Percentiles rank a stretch among this genome's conserved stretches.
Evolutionary conservation across 92 coral and sea anemone genomes (phyloP).

Genomic region (Phenganax stokvisi): DNA sequence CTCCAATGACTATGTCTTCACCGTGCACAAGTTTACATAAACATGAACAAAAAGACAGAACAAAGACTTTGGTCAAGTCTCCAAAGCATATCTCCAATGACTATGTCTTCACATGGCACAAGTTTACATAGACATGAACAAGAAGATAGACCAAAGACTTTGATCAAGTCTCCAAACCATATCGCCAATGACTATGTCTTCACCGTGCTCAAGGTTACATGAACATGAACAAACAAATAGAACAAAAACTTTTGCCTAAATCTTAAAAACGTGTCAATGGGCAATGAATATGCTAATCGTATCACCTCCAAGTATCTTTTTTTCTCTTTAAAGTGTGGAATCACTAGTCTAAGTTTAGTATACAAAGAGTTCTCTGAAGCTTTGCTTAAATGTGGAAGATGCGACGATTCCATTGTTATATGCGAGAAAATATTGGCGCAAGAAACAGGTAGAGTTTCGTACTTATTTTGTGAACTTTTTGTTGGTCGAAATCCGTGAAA

Average conservation of each 20-base stretch:
- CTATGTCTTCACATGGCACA: no score
- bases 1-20: not conserved
- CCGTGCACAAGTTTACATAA: no score
- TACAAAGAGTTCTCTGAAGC: slow-evolving; percentile 61
- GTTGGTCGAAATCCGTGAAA: slow-evolving; percentile 51
- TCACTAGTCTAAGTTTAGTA: slow-evolving; percentile 45
- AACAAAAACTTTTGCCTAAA: no score
- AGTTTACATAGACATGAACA: no score
- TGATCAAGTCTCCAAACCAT: no score
- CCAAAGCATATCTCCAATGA: no score
- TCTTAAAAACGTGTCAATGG: not conserved
- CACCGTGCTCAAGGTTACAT: no score
- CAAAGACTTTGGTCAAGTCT: no score
- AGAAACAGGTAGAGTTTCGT: slow-evolving; percentile 1
- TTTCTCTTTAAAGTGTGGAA: not conserved
- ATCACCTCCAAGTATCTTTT: not conserved
- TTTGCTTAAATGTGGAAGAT: slow-evolving; percentile 54
- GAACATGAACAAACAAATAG: not conserved
- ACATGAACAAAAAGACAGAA: no score
- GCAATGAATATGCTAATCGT: not conserved
- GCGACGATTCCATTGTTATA: slow-evolving; percentile 63
- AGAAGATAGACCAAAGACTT: no score
- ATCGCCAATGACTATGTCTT: no score
- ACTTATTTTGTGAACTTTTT: slow-evolving; percentile 41
- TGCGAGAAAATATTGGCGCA: slow-evolving; percentile 62